A percentile compares a stretch with the other conserved stretches of the same genome.
phyloP scores from a whole-genome alignment of 2,888 invertebrate species.

The Nysson spinosus region DNA sequence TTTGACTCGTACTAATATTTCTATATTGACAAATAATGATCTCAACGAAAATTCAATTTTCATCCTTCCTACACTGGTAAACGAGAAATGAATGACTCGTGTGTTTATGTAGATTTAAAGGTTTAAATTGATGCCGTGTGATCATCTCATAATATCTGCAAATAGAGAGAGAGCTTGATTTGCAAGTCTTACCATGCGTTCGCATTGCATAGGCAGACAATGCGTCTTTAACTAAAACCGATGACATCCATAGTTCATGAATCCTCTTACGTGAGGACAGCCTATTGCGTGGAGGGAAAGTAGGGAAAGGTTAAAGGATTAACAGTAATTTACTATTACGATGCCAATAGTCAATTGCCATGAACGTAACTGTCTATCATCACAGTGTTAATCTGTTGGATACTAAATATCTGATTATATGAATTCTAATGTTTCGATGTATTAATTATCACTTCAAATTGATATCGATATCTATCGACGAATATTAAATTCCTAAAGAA shows the following conservation, averaged over 20 bases:
- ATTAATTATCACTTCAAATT: conserved; percentile 51
- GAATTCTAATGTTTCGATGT: conserved; percentile 25
- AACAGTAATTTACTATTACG: conserved; percentile 56
- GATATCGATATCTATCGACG: not conserved
- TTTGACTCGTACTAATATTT: not conserved
- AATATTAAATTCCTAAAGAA: not conserved
- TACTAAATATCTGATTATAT: conserved; percentile 43
- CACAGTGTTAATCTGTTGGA: conserved; percentile 43
- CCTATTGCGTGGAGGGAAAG: conserved; percentile 39
- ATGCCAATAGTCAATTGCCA: conserved; percentile 41
- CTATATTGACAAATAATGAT: conserved; percentile 12
- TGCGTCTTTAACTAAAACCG: conserved; percentile 24
- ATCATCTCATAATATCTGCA: not conserved
- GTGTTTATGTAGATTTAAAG: not conserved
- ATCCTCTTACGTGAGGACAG: conserved; percentile 38
- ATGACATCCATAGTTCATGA: conserved; percentile 39
- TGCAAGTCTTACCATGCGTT: conserved; percentile 15
- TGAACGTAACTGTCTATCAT: conserved; percentile 48
- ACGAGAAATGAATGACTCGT: not conserved
- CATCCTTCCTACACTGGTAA: conserved; percentile 2
- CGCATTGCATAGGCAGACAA: conserved; percentile 29
- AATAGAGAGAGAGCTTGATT: conserved; percentile 12
- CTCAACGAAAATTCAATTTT: conserved; percentile 15
- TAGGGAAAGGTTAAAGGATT: conserved; percentile 57
- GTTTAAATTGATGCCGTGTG: not conserved